These are phyloP conservation scores for Neosilurus mollespiculum DNA, from an alignment of 2,797 vertebrate species.

Conservation along the genomic window DNA sequence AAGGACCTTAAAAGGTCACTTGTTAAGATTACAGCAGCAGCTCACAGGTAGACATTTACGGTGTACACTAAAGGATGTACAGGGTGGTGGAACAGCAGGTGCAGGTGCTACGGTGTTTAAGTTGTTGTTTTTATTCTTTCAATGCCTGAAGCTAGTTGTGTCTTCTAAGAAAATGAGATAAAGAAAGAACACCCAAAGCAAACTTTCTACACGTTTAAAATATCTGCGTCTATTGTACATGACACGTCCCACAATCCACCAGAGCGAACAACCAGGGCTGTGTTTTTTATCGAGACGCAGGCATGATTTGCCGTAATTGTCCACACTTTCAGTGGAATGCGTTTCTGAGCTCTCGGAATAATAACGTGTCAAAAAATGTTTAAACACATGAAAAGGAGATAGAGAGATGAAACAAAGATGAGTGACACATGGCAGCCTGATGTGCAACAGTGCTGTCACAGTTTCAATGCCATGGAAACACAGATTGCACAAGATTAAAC, in stretches of 20 bases:
- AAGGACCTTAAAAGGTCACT: no score
- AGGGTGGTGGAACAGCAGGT: neutral
- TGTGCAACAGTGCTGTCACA: constrained; percentile 27
- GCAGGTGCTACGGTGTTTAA: neutral
- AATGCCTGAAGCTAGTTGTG: neutral
- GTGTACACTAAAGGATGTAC: neutral
- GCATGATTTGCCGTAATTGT: neutral
- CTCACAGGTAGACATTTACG: neutral
- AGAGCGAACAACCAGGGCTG: neutral
- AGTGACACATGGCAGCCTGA: constrained; percentile 32
- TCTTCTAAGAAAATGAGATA: neutral
- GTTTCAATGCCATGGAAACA: constrained; percentile 31
- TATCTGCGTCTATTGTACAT: neutral
- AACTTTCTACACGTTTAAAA: neutral
- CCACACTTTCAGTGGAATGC: constrained; percentile 5
- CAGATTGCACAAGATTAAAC: constrained; percentile 31
- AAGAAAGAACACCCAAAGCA: neutral
- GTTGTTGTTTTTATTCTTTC: neutral
- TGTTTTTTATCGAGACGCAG: neutral
- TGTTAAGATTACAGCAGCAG: neutral
- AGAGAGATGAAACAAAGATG: constrained; percentile 14
- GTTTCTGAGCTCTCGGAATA: constrained; percentile 7
- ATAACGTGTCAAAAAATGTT: constrained; percentile 28
- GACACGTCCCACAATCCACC: neutral
- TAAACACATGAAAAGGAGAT: constrained; percentile 27